Conservation (phyloP, 2,888 invertebrate species). For the Acleris cristana region DNA sequence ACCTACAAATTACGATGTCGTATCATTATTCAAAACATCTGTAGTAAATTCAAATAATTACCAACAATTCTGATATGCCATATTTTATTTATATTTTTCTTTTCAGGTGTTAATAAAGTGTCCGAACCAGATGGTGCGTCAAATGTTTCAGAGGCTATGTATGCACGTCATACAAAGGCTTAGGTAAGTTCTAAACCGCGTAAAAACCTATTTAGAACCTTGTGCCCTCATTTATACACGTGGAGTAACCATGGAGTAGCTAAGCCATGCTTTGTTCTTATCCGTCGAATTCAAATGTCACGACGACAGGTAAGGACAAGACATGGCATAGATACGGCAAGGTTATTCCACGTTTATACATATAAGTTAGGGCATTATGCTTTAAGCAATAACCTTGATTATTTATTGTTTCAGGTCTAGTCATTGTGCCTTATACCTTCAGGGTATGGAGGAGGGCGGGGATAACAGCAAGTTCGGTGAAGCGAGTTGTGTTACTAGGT, state of each 20-base stretch:
- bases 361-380: too few relatives aligned
- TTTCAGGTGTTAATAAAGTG: slow-evolving; percentile 94
- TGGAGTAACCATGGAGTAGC: too few relatives aligned
- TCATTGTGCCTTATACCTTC: slow-evolving; percentile 86
- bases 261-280: too few relatives aligned
- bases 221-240: too few relatives aligned
- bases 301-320: too few relatives aligned
- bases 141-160: slow-evolving; percentile 97
- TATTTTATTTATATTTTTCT: slow-evolving; percentile 26
- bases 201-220: slow-evolving; percentile 13
- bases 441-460: slow-evolving; percentile 79
- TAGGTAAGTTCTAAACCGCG: slow-evolving; percentile 76
- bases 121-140: slow-evolving; percentile 97
- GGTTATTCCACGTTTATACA: too few relatives aligned
- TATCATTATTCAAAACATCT: too few relatives aligned
- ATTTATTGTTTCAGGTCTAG: slow-evolving; percentile 77
- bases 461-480: slow-evolving; percentile 87
- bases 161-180: slow-evolving; percentile 97
- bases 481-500: slow-evolving; percentile 95
- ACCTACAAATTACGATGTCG: too few relatives aligned
- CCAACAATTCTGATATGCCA: too few relatives aligned
- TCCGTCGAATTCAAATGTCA: too few relatives aligned
- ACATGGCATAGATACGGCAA: too few relatives aligned
- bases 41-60: too few relatives aligned
- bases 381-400: slow-evolving; percentile 36